Evolutionary conservation across 1,140 invertebrate species (phyloP).

Genomic region (Plectrocnemia conspersa): DNA sequence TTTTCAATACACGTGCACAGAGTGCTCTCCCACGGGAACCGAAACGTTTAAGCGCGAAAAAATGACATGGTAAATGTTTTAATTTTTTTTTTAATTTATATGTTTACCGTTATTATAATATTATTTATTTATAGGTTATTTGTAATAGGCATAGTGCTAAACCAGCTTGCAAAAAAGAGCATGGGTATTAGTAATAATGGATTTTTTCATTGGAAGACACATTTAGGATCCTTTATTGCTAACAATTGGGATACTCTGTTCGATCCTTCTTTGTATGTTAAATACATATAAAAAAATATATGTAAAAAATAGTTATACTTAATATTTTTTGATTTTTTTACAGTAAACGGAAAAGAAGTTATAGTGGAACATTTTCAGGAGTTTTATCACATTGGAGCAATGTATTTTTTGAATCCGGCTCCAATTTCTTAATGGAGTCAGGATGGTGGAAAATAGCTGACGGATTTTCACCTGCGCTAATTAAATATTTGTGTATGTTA

Average conservation of each 20-base stretch:
- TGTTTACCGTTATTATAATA: not conserved
- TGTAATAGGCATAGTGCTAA: constrained; percentile 20
- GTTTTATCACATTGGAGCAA: constrained; percentile 26
- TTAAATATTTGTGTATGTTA: constrained; percentile 28
- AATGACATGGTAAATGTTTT: constrained; percentile 27
- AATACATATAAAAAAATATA: not conserved
- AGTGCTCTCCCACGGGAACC: constrained; percentile 22
- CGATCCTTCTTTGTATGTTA: constrained; percentile 25
- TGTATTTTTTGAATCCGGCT: constrained; percentile 31
- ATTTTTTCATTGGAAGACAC: constrained; percentile 31
- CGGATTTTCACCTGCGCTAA: constrained; percentile 27
- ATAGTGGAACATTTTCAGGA: constrained; percentile 23
- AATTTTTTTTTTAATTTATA: not conserved
- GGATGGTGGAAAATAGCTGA: constrained; percentile 33
- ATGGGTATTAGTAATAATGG: constrained; percentile 30
- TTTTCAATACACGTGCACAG: constrained; percentile 27
- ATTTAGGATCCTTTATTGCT: constrained; percentile 27
- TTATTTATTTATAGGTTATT: constrained; percentile 25
- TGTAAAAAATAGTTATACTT: not conserved
- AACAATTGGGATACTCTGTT: constrained; percentile 30
- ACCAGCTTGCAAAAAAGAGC: constrained; percentile 26
- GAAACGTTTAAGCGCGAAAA: constrained; percentile 30
- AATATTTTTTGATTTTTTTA: constrained; percentile 10
- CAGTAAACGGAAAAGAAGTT: constrained; percentile 31
- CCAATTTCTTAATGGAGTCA: constrained; percentile 23